A percentile compares a stretch with the other conserved stretches of the same genome.
These are phyloP conservation scores for Drosophila saltans DNA, from an alignment of 1,140 invertebrate species.

Conservation along the genomic window DNA sequence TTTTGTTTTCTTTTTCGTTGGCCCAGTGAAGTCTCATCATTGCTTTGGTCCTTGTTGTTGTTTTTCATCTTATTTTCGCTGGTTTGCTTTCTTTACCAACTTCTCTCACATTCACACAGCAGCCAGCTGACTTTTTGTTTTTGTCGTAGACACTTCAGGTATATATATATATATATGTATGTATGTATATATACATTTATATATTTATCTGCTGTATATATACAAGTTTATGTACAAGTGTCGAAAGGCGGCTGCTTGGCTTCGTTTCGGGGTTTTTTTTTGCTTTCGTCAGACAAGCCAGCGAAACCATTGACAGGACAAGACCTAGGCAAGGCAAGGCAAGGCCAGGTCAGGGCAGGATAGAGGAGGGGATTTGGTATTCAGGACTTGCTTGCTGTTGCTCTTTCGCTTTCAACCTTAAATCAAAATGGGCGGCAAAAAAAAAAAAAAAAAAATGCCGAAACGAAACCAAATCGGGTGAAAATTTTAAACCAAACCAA, in stretches of 20 bases:
- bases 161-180: slow-evolving; percentile 15
- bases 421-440: background rate
- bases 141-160: slow-evolving; percentile 47
- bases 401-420: slow-evolving; percentile 41
- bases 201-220: slow-evolving; percentile 16
- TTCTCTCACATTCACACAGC: slow-evolving; percentile 39
- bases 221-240: slow-evolving; percentile 30
- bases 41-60: slow-evolving; percentile 35
- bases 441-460: background rate
- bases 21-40: slow-evolving; percentile 49
- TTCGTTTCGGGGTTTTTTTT: slow-evolving; percentile 41
- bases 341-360: background rate
- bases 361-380: background rate
- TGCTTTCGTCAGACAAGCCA: slow-evolving; percentile 39
- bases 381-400: background rate
- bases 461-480: background rate
- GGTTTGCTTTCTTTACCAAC: slow-evolving; percentile 22
- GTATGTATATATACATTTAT: slow-evolving; percentile 22
- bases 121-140: slow-evolving; percentile 56
- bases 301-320: slow-evolving; percentile 45
- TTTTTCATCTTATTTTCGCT: slow-evolving; percentile 26
- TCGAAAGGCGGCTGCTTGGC: slow-evolving; percentile 46
- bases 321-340: background rate
- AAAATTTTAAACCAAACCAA: slow-evolving; percentile 1
- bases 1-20: slow-evolving; percentile 29